Evolutionary conservation across 2,113 vertebrate genomes (phyloP).

Genomic region (Thryonomys swinderianus): DNA sequence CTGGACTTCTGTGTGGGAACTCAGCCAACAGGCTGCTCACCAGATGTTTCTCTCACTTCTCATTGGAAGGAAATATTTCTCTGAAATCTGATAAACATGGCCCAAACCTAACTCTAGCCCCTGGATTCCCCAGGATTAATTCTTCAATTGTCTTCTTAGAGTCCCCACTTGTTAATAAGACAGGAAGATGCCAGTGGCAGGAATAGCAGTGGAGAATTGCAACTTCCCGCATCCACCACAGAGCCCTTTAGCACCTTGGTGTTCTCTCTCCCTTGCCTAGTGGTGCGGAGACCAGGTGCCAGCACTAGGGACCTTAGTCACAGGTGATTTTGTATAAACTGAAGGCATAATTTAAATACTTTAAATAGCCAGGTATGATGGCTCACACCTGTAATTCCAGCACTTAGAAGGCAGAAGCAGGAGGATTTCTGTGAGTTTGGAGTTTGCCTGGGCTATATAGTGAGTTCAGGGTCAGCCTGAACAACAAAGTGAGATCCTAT

Average conservation of each 20-base stretch:
- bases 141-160: background rate
- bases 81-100: background rate
- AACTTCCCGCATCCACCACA: accelerated
- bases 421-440: too few relatives aligned
- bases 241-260: background rate
- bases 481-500: too few relatives aligned
- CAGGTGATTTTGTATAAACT: background rate
- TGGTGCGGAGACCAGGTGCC: background rate
- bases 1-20: background rate
- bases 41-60: background rate
- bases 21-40: background rate
- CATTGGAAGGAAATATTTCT: background rate
- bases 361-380: too few relatives aligned
- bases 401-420: too few relatives aligned
- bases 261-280: accelerated
- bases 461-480: too few relatives aligned
- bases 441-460: too few relatives aligned
- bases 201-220: background rate
- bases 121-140: background rate
- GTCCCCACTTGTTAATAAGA: background rate
- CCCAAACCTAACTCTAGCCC: background rate
- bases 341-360: background rate
- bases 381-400: too few relatives aligned
- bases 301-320: background rate
- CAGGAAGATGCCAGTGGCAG: background rate